Base-by-base conservation (phyloP, 2,888 invertebrate species). In the Calephelis perditalis region DNA sequence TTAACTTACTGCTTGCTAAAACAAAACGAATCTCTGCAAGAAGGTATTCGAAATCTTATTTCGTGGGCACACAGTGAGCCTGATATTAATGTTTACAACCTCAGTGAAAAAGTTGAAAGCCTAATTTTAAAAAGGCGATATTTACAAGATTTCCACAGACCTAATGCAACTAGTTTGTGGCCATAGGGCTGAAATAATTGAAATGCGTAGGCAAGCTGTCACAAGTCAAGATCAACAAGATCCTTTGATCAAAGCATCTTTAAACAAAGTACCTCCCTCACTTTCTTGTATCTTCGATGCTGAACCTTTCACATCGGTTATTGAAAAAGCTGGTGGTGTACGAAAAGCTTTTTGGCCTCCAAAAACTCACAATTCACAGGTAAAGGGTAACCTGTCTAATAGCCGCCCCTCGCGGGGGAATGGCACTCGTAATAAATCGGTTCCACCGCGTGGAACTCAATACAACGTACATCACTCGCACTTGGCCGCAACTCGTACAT, bases 321-420 rank as follows among this genome's bases (percentile, higher is more conserved):
- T 67, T 11, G 70, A 71, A 61, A 69, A 68, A 57, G 64, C 62
- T 5, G 69, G 70, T 7, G 70, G 70, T 3, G 62, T 69, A 7
- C 57, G 67, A 5, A 70, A 69, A 58, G 61, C 44, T 0, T 69
- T 70, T 46, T 68, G 65, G 66, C 66, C 66, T 11, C 11, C 46
- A 43, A 15, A 62, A 62, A 11, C 55, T 46, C 26, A 57, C 7
- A 37, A 36, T 40, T 36, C 35, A 15, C 55, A 55, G 15, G 43
- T 10, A n/a, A 56, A 49, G 7, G 15, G 35, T 49, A 57, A 56
- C 46, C 36, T 12, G 36, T 12, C 57, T 26, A 46, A 11, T 45
- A 26, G 49, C 47, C 60, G 60, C 56, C 45, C 46, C 56, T 47
- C 56, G 59, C 46, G 46, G 55, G 59, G 59, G 55, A 9, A 26